Evolutionary conservation across 2,797 vertebrate species (phyloP).

Genomic region (Phyllotis vaccarum): DNA sequence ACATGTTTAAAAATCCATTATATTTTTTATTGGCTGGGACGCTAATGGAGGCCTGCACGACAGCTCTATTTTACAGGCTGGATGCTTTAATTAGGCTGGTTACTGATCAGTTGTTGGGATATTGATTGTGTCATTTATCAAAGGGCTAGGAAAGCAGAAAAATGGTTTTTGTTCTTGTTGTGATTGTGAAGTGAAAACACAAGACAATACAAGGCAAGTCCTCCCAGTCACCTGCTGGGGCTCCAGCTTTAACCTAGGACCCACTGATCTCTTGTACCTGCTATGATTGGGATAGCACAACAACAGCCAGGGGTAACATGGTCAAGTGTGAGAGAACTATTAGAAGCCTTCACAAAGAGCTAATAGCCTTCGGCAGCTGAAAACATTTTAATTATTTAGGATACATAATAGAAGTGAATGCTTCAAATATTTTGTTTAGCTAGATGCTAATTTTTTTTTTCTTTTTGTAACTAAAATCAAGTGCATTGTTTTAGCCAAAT

Average conservation of each 20-base stretch:
- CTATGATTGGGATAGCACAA: background rate
- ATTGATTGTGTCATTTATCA: conserved; percentile 91
- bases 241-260: conserved; percentile 24
- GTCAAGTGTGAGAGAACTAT: background rate
- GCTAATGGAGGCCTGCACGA: conserved; percentile 89
- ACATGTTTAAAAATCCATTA: conserved; percentile 90
- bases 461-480: background rate
- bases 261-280: background rate
- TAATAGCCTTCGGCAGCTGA: background rate
- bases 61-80: conserved; percentile 90
- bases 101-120: conserved; percentile 90
- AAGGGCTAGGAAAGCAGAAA: conserved; percentile 84
- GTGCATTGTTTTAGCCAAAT: background rate
- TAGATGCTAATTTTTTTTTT: background rate
- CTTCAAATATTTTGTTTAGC: conserved; percentile 65
- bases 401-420: background rate
- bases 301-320: background rate
- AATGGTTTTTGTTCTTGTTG: conserved; percentile 61
- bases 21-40: conserved; percentile 90
- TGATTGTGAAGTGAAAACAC: conserved; percentile 84
- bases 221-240: conserved; percentile 30
- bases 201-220: conserved; percentile 1
- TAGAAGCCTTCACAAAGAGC: background rate
- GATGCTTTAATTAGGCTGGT: conserved; percentile 89
- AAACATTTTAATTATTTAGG: conserved; percentile 45